Base-by-base conservation (phyloP, 2,888 invertebrate genomes). In the Lottia gigantea region DNA sequence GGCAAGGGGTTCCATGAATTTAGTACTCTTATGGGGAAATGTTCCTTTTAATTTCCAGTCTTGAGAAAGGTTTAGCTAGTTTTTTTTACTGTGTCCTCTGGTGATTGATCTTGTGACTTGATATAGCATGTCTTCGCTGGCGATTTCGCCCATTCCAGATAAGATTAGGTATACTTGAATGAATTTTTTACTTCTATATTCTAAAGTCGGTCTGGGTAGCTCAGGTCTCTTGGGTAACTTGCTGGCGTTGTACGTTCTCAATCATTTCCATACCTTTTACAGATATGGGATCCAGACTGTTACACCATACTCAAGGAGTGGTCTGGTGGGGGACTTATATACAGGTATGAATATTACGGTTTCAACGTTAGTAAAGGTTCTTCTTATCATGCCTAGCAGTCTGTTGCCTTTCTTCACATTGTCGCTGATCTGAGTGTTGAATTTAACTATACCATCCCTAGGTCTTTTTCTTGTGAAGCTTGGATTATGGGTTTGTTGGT, bases 231-330 rank as follows among this genome's bases (percentile, higher is more conserved):
- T 19, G 68, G 45, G 1, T 23, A 23, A 40, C 67, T 23, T 64
- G 70, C 61, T 64, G 25, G 19, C 67, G 47, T 62, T 70, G 70
- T 16, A 74, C 71, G 46, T 70, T 74, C 19, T 70, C 70, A 6
- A 67, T 40, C 11, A 40, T 46, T 19, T 64, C 45, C 26, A 64
- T 69, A n/a, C 64, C 71, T 63, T 68, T 68, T 12, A 62, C 46
- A 19, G 64, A 47, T 55, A 55, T 1, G 71, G 71, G 25, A 15
- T 31, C 68, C 68, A 68, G 3, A 64, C 63, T 49, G 46, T 61
- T 25, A 15, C 63, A 12, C 45, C 62, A 40, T 71, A 73, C 62
- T 73, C 71, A 14, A 68, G 23, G 25, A 65, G 68, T 8, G 71
- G 63, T 45, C 73, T 2, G n/a, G 70, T 65, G 15, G 68, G 46